Evolutionary conservation across 2,113 vertebrate genomes (phyloP).

Genomic region (Ramphastos sulfuratus): DNA sequence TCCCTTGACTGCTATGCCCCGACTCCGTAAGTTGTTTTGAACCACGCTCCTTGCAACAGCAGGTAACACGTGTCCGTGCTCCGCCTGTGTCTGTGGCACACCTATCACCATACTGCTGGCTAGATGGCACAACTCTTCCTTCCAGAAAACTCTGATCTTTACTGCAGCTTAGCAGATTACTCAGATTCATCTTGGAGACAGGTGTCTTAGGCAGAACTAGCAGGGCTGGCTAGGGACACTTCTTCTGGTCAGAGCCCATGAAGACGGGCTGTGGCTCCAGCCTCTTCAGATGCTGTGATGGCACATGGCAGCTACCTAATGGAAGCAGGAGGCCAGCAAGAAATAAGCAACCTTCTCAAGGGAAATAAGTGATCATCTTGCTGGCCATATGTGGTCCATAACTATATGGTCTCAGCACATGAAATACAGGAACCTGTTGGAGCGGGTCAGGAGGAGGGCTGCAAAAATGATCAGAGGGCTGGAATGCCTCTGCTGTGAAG

Average conservation of each 20-base stretch:
- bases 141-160: not conserved
- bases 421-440: no score
- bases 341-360: not conserved
- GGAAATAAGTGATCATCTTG: not conserved
- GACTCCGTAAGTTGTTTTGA: not conserved
- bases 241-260: not conserved
- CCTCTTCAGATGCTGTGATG: not conserved
- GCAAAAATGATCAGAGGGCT: no score
- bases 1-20: not conserved
- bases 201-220: not conserved
- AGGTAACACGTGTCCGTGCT: accelerated
- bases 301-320: not conserved
- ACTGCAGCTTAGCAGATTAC: not conserved
- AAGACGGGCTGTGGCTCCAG: not conserved
- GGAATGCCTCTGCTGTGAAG: no score
- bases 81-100: accelerated
- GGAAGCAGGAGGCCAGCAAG: not conserved
- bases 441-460: no score
- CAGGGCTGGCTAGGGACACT: not conserved
- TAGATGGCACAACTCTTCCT: not conserved
- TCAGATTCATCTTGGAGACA: not conserved
- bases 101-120: accelerated
- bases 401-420: no score
- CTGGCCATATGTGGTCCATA: not conserved
- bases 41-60: not conserved